These are phyloP conservation scores for Melinopterus prodromus DNA, from an alignment of 2,888 invertebrate genomes.

Conservation along the genomic window DNA sequence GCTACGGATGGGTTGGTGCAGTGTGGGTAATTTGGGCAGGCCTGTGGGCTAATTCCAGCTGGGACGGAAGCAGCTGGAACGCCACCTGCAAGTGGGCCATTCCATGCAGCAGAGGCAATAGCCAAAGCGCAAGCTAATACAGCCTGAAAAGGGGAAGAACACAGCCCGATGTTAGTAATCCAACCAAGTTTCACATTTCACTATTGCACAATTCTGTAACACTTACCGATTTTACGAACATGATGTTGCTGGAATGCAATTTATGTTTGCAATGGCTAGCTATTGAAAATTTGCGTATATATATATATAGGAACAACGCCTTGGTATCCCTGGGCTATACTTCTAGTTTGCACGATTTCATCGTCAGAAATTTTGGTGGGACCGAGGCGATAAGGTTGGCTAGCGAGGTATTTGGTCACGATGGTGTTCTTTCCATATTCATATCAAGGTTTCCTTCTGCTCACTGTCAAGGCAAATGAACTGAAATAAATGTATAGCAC, in stretches of 20 bases:
- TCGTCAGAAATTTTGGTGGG: background rate
- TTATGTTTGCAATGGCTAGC: slow-evolving; percentile 52
- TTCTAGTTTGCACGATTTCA: background rate
- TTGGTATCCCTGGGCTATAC: background rate
- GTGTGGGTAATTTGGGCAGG: slow-evolving; percentile 59
- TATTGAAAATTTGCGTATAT: slow-evolving; percentile 50
- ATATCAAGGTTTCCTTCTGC: slow-evolving; percentile 23
- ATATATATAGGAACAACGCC: slow-evolving; percentile 48
- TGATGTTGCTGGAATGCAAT: slow-evolving; percentile 52
- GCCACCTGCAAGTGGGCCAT: slow-evolving; percentile 59
- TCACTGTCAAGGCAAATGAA: slow-evolving; percentile 28
- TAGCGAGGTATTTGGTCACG: slow-evolving; percentile 23
- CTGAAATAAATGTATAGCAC: background rate
- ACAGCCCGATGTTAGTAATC: slow-evolving; percentile 10
- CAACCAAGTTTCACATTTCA: background rate
- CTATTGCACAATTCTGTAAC: background rate
- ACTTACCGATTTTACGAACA: slow-evolving; percentile 60
- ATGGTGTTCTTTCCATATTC: slow-evolving; percentile 20
- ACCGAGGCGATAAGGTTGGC: background rate
- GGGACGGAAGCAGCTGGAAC: slow-evolving; percentile 56
- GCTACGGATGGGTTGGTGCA: slow-evolving; percentile 58
- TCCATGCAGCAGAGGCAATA: slow-evolving; percentile 54
- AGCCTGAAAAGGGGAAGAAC: slow-evolving; percentile 48
- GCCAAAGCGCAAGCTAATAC: slow-evolving; percentile 56
- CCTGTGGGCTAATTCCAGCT: slow-evolving; percentile 58